A percentile compares a stretch with the other conserved stretches of the same genome.
Conservation (phyloP, 1,140 invertebrate genomes). For the Penaeus japonicus region DNA sequence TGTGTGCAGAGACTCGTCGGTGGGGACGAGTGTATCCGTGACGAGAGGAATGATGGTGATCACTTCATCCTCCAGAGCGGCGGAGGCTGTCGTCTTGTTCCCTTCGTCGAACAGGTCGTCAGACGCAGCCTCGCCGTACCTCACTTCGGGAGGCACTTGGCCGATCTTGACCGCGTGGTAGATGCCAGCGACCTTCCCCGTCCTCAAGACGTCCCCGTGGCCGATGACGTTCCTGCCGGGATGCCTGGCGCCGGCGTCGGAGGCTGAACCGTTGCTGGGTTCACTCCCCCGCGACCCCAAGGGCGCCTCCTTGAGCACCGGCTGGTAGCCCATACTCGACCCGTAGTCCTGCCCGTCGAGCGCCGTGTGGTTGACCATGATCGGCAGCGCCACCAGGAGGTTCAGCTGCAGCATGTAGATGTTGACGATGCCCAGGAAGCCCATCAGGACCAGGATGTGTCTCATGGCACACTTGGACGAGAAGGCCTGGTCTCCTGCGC, state of each 20-base stretch:
- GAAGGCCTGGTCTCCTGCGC: neutral
- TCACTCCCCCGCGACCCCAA: neutral
- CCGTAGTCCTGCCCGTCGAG: slow-evolving; percentile 34
- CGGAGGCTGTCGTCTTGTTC: neutral
- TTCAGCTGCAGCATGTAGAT: slow-evolving; percentile 50
- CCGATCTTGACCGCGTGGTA: neutral
- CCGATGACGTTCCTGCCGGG: slow-evolving; percentile 20
- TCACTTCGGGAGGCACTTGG: neutral
- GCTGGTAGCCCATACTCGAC: slow-evolving; percentile 37
- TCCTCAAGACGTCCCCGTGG: slow-evolving; percentile 26
- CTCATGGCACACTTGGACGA: slow-evolving; percentile 8
- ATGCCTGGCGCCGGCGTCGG: neutral
- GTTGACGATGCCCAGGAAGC: slow-evolving; percentile 41
- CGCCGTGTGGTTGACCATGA: slow-evolving; percentile 51
- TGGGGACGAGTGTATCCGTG: too few species aligned
- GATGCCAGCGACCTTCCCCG: neutral
- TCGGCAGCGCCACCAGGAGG: slow-evolving; percentile 42
- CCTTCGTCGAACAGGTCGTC: neutral
- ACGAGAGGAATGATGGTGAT: too few species aligned
- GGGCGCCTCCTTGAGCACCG: slow-evolving; percentile 19
- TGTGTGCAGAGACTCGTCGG: too few species aligned
- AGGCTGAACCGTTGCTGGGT: neutral
- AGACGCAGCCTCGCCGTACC: neutral
- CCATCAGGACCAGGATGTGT: slow-evolving; percentile 40
- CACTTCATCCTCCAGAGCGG: neutral